Percentiles rank a stretch among this genome's conserved stretches.
Conservation (phyloP, 2,888 invertebrate species). For the Drosophila conformis region DNA sequence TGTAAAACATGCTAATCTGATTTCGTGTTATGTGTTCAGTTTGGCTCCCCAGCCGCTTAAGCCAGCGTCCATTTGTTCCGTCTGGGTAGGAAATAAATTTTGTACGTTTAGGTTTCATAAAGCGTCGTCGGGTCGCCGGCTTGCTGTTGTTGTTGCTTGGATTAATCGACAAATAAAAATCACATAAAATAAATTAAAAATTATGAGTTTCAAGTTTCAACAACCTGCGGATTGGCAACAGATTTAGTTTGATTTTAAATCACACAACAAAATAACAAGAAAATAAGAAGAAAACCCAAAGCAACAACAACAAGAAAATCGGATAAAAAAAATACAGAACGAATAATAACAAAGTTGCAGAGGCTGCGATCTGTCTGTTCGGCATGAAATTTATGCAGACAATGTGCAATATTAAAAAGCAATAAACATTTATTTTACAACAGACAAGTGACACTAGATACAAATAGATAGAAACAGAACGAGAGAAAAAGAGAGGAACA, state of each 20-base stretch:
- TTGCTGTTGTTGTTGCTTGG: slow-evolving; percentile 55
- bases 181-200: slow-evolving; percentile 83
- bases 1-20: slow-evolving; percentile 78
- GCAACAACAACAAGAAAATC: slow-evolving; percentile 15
- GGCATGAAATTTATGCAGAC: slow-evolving; percentile 79
- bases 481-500: background rate
- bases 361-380: slow-evolving; percentile 34
- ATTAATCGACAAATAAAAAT: slow-evolving; percentile 83
- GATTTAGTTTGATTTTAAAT: slow-evolving; percentile 78
- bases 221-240: slow-evolving; percentile 76
- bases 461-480: background rate
- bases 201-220: slow-evolving; percentile 81
- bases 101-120: slow-evolving; percentile 80
- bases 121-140: slow-evolving; percentile 65
- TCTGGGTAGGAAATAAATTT: slow-evolving; percentile 75
- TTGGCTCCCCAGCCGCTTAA: slow-evolving; percentile 25
- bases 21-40: slow-evolving; percentile 80
- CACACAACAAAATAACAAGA: slow-evolving; percentile 39
- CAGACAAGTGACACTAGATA: slow-evolving; percentile 67
- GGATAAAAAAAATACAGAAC: slow-evolving; percentile 15
- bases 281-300: slow-evolving; percentile 4
- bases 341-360: slow-evolving; percentile 66
- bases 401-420: slow-evolving; percentile 82
- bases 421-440: slow-evolving; percentile 79
- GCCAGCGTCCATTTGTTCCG: slow-evolving; percentile 27